Percentiles rank a stretch among this genome's conserved stretches.
Evolutionary conservation across 2,113 vertebrate species (phyloP).

Genomic region (Protobothrops flavoviridis): DNA sequence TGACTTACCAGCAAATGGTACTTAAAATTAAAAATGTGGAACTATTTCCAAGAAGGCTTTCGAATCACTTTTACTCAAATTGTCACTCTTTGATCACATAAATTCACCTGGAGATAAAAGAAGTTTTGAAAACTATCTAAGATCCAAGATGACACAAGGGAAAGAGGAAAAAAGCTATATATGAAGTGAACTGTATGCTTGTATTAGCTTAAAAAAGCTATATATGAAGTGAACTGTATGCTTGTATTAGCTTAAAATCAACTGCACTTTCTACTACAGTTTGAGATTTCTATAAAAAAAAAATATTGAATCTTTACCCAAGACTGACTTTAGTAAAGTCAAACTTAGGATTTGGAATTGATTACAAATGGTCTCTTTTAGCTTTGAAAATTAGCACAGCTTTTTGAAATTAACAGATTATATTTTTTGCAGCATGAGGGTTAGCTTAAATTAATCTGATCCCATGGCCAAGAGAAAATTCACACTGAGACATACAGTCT

Average conservation of each 20-base stretch:
- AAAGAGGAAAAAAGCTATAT: not conserved
- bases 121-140: not conserved
- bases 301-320: not conserved
- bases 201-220: not conserved
- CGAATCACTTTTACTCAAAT: not conserved
- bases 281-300: not conserved
- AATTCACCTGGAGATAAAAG: not conserved
- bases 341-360: not conserved
- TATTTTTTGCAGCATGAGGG: not conserved
- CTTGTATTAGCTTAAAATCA: not conserved
- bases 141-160: not conserved
- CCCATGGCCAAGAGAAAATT: conserved; percentile 17
- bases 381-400: not conserved
- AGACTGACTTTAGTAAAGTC: not conserved
- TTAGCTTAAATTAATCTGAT: conserved; percentile 33
- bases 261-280: not conserved
- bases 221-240: not conserved
- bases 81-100: not conserved
- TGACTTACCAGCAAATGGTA: not conserved
- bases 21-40: not conserved
- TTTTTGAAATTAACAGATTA: not conserved
- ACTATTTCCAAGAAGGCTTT: not conserved
- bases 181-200: not conserved
- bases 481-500: not conserved
- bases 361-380: not conserved